phyloP scores from a whole-genome alignment of 2,888 invertebrate genomes.

The Neocrepidodera transversa region DNA sequence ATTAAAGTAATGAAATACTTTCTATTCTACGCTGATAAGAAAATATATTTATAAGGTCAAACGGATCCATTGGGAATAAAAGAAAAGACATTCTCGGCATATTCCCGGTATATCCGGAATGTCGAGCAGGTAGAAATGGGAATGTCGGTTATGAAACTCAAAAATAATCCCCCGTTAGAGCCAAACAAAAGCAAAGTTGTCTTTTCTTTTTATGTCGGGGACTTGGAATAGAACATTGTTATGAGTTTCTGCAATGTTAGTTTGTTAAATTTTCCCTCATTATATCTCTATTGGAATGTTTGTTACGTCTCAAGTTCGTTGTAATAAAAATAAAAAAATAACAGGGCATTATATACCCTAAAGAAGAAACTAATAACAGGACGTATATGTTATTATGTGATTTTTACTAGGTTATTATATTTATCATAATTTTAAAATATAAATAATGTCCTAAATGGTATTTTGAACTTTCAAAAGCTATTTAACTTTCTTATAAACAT shows the following conservation, averaged over 20 bases:
- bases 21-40: conserved; percentile 40
- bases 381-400: too few species aligned
- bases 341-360: too few species aligned
- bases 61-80: conserved; percentile 38
- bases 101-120: conserved; percentile 40
- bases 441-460: too few species aligned
- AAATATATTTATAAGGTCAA: conserved; percentile 39
- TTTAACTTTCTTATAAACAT: too few species aligned
- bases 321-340: background rate
- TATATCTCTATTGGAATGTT: conserved; percentile 15
- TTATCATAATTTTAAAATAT: too few species aligned
- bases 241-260: conserved; percentile 18
- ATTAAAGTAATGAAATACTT: conserved; percentile 44
- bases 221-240: conserved; percentile 28
- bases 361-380: too few species aligned
- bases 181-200: conserved; percentile 42
- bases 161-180: conserved; percentile 44
- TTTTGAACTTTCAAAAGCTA: too few species aligned
- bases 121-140: conserved; percentile 45
- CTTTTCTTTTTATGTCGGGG: conserved; percentile 26
- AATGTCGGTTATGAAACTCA: conserved; percentile 45
- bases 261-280: conserved; percentile 25
- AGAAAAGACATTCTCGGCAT: conserved; percentile 41
- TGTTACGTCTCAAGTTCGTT: conserved; percentile 3
- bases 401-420: too few species aligned